phyloP scores from a whole-genome alignment of 2,888 invertebrate genomes.

The Leptinotarsa haldemani region DNA sequence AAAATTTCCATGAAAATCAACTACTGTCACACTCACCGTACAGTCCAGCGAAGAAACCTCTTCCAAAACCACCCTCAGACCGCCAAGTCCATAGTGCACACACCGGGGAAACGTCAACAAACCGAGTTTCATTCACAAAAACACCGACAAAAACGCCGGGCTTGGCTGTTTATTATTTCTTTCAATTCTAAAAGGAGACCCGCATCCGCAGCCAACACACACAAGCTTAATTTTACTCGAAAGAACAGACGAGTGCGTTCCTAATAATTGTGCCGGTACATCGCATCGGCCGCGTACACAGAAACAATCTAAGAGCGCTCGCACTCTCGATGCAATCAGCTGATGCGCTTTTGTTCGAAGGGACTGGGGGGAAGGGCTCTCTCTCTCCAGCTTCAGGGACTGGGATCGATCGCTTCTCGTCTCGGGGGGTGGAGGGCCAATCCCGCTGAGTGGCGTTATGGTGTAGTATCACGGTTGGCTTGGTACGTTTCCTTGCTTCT shows the following conservation, averaged over 20 bases:
- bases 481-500: background rate
- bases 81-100: background rate
- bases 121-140: slow-evolving; percentile 17
- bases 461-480: background rate
- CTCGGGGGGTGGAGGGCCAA: background rate
- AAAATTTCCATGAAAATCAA: too few species aligned
- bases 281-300: background rate
- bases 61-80: slow-evolving; percentile 2
- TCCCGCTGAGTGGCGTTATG: background rate
- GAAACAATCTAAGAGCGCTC: slow-evolving; percentile 15
- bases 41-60: background rate
- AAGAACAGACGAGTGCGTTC: background rate
- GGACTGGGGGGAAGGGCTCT: slow-evolving; percentile 1
- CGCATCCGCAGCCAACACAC: slow-evolving; percentile 4
- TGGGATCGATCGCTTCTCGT: slow-evolving; percentile 14
- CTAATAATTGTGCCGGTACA: background rate
- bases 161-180: slow-evolving; percentile 10
- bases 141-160: slow-evolving; percentile 19
- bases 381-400: slow-evolving; percentile 13
- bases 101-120: slow-evolving; percentile 3
- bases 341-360: background rate
- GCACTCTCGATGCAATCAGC: slow-evolving; percentile 14
- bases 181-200: slow-evolving; percentile 7
- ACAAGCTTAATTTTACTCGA: slow-evolving; percentile 5
- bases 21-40: background rate